Conservation (phyloP, 2,113 vertebrate genomes). For the Ceuthmochares aereus region DNA sequence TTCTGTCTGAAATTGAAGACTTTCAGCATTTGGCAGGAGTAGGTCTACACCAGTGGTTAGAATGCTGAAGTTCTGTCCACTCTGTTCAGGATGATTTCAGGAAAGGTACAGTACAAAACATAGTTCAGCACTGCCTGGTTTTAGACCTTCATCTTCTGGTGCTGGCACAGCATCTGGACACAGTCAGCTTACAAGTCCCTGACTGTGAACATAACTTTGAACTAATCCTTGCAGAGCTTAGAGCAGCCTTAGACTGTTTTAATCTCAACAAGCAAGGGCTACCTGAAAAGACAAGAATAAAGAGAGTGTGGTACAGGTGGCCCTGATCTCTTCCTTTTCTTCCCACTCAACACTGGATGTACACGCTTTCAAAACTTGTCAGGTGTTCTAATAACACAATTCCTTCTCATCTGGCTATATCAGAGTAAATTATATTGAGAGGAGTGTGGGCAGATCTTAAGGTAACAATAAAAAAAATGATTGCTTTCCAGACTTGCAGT, state of each 20-base stretch:
- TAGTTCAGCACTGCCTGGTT: background rate
- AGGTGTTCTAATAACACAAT: background rate
- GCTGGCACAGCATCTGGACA: background rate
- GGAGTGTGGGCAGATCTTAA: background rate
- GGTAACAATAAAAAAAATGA: background rate
- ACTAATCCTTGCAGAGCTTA: background rate
- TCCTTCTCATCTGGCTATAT: background rate
- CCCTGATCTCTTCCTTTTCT: background rate
- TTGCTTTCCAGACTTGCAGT: background rate
- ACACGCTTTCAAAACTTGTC: background rate
- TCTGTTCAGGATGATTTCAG: background rate
- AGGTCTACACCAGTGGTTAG: background rate
- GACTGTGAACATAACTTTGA: background rate
- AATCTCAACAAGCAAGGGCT: background rate
- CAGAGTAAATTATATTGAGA: background rate
- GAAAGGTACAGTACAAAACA: background rate
- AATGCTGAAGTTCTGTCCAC: background rate
- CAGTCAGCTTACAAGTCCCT: background rate
- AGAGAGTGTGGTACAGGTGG: background rate
- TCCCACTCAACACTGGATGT: background rate
- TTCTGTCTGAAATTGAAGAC: background rate
- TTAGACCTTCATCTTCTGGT: background rate
- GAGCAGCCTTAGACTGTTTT: background rate
- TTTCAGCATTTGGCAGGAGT: background rate
- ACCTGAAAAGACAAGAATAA: background rate